Evolutionary conservation across 1,140 invertebrate genomes (phyloP).

Genomic region (Diplogasteroides magnus): DNA sequence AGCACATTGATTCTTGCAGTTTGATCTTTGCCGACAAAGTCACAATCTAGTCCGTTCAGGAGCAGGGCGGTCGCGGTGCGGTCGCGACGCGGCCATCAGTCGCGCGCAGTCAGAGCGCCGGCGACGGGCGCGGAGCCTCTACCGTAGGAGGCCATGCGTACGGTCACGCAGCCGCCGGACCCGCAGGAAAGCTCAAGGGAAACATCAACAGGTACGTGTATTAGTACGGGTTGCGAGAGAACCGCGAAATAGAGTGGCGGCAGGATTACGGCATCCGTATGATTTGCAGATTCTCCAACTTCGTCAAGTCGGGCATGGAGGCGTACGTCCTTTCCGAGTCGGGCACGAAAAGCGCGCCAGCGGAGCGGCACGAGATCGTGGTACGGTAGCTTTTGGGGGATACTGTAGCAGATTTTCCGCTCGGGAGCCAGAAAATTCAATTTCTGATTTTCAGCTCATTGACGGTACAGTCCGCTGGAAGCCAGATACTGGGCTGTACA

Average conservation of each 20-base stretch:
- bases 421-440: too few relatives aligned
- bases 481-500: conserved; percentile 68
- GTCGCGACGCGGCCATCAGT: not conserved
- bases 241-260: not conserved
- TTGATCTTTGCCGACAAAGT: too few relatives aligned
- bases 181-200: not conserved
- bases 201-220: not conserved
- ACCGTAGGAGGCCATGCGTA: too few relatives aligned
- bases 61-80: not conserved
- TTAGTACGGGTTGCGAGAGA: not conserved
- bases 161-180: too few relatives aligned
- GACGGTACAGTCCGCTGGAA: conserved; percentile 70
- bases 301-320: conserved; percentile 83
- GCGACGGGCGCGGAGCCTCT: not conserved
- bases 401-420: conserved; percentile 19
- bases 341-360: conserved; percentile 69
- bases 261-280: not conserved
- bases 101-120: not conserved
- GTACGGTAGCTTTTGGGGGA: conserved; percentile 51
- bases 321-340: conserved; percentile 78
- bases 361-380: conserved; percentile 72
- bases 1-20: too few relatives aligned
- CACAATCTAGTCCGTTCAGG: not conserved
- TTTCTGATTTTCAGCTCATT: conserved; percentile 59
- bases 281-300: conserved; percentile 73